Percentiles rank a stretch among this genome's conserved stretches.
Evolutionary conservation across 2,113 vertebrate genomes (phyloP).

Genomic region (Otocyon megalotis): DNA sequence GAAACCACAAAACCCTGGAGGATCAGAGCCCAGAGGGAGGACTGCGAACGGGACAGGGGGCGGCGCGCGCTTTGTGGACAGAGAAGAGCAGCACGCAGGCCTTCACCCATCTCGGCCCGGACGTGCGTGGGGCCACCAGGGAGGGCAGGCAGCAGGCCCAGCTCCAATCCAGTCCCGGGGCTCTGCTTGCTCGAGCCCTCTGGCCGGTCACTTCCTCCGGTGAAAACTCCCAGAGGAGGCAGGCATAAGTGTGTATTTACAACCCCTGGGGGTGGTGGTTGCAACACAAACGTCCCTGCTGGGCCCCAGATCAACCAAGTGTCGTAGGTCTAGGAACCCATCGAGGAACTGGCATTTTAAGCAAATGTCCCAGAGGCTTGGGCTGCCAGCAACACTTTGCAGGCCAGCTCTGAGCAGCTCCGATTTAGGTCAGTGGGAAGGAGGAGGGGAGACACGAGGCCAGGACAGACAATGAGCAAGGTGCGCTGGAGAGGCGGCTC

Average conservation of each 20-base stretch:
- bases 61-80: rapidly evolving
- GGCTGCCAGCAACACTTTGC: rapidly evolving
- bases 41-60: neutral
- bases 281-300: neutral
- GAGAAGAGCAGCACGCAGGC: rapidly evolving
- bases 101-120: neutral
- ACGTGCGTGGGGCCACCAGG: neutral
- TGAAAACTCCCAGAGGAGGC: neutral
- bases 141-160: neutral
- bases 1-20: neutral
- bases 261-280: neutral
- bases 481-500: neutral
- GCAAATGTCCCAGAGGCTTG: neutral
- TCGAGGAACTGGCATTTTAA: neutral
- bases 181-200: too few relatives aligned
- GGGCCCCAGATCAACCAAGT: neutral
- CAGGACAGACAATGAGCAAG: neutral
- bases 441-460: rapidly evolving
- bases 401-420: neutral
- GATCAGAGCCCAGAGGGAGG: neutral
- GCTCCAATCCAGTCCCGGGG: neutral
- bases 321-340: neutral
- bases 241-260: neutral
- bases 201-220: neutral
- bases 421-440: neutral